These are phyloP conservation scores for Acanthisitta chloris DNA, from an alignment of 2,113 vertebrate genomes.

Conservation along the genomic window DNA sequence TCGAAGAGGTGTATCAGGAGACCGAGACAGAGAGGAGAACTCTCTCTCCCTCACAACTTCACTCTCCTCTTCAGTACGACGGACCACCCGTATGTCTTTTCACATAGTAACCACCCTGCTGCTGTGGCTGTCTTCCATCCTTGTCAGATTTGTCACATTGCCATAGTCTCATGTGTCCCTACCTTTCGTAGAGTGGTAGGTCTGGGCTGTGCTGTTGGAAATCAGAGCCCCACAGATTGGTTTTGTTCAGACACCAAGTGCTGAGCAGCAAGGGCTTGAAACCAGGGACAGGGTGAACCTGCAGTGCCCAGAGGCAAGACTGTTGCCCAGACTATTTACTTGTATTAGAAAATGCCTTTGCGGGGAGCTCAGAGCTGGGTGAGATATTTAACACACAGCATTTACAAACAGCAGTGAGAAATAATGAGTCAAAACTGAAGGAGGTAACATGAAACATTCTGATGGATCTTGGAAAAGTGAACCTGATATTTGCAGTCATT, in stretches of 20 bases:
- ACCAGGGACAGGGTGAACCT: not conserved
- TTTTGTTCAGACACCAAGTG: not conserved
- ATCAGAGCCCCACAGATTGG: not conserved
- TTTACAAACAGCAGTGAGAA: not conserved
- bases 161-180: not conserved
- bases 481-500: not conserved
- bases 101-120: not conserved
- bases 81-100: slow-evolving; percentile 86
- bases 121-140: not conserved
- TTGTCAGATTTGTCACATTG: not conserved
- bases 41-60: slow-evolving; percentile 92
- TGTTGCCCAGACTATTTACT: not conserved
- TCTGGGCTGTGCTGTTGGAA: not conserved
- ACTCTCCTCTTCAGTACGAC: slow-evolving; percentile 88
- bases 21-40: slow-evolving; percentile 88
- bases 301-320: not conserved
- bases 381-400: not conserved
- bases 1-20: slow-evolving; percentile 81
- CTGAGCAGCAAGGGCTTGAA: not conserved
- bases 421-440: not conserved
- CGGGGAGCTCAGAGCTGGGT: not conserved
- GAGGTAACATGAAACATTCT: not conserved
- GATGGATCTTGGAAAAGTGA: not conserved
- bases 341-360: not conserved
- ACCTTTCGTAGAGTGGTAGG: not conserved